These are phyloP conservation scores for Sebastes matsubarae DNA, from an alignment of 2,797 vertebrate species.

Conservation along the genomic window DNA sequence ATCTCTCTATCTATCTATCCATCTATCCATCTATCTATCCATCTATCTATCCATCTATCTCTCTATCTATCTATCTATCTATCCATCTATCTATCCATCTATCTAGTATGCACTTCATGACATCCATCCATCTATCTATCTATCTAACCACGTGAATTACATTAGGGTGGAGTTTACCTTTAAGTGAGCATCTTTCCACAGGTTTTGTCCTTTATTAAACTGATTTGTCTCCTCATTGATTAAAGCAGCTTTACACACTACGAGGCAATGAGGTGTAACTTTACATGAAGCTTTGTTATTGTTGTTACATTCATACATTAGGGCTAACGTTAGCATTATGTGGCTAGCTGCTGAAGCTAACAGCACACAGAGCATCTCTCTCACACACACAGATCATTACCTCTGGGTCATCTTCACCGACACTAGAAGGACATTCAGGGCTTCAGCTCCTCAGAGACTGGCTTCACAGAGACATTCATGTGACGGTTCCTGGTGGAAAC, in stretches of 20 bases:
- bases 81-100: no score
- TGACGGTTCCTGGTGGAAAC: not conserved
- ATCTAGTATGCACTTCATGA: no score
- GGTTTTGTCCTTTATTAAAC: not conserved
- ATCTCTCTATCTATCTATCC: no score
- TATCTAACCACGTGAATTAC: not conserved
- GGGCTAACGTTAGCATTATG: conserved; percentile 41
- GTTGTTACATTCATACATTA: not conserved
- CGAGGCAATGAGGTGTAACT: not conserved
- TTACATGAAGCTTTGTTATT: not conserved
- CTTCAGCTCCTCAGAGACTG: conserved; percentile 2
- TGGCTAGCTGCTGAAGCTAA: conserved; percentile 44
- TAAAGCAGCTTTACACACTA: not conserved
- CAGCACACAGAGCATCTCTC: conserved; percentile 13
- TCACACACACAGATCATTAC: conserved; percentile 50
- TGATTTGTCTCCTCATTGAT: no score
- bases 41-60: no score
- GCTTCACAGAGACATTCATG: conserved; percentile 1
- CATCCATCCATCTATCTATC: no score
- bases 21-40: no score
- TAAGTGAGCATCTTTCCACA: not conserved
- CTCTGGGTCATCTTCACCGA: conserved; percentile 67
- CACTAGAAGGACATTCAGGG: not conserved
- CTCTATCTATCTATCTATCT: no score
- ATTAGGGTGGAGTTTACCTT: not conserved